Conservation (phyloP, 2,797 vertebrate species). For the Synaphobranchus kaupii region DNA sequence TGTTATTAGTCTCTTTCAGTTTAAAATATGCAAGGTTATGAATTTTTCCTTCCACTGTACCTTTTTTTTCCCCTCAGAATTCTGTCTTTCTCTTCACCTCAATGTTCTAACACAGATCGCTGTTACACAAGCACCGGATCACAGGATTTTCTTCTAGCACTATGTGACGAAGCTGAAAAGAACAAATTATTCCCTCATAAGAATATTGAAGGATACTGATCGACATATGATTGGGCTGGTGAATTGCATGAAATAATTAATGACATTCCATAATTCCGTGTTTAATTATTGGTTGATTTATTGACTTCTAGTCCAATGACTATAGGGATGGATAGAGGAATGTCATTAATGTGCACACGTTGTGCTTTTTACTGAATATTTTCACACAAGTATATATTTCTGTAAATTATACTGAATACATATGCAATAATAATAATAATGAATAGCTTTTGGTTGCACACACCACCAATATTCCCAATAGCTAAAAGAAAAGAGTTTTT, state of each 20-base stretch:
- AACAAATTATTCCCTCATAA: neutral
- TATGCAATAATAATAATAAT: neutral
- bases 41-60: neutral
- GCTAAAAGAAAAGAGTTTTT: neutral
- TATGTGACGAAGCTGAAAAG: neutral
- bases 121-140: constrained; percentile 58
- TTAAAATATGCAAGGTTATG: constrained; percentile 52
- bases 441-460: neutral
- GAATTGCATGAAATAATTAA: neutral
- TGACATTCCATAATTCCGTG: neutral
- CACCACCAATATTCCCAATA: neutral
- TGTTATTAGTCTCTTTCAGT: constrained; percentile 61
- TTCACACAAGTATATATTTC: neutral
- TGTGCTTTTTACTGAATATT: neutral
- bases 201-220: neutral
- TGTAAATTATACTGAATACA: neutral
- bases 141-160: constrained; percentile 29
- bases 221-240: neutral
- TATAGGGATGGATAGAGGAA: neutral
- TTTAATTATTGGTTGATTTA: neutral
- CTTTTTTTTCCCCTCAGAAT: neutral
- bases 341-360: neutral
- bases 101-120: neutral
- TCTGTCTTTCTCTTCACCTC: neutral
- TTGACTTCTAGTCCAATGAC: neutral